Base-by-base conservation (phyloP, 2,888 invertebrate species). In the Idaea dimidiata region DNA sequence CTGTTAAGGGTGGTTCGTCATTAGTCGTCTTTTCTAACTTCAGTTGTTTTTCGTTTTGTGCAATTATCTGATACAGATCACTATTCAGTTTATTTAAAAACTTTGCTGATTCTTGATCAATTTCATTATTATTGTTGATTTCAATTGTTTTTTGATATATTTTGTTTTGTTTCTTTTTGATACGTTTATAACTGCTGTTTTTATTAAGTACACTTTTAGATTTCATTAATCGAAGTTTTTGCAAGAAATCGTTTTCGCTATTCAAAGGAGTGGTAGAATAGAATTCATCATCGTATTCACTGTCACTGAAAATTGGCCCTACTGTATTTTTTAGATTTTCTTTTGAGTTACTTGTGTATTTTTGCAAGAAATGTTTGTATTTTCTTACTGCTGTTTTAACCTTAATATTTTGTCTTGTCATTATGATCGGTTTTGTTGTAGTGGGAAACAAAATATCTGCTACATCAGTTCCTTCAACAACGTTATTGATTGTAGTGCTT, bases 231-330 rank as follows among this genome's bases (percentile, higher is more conserved):
- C 43, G 43, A 43, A 43, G 43, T 43, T 43, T 43, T 14, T 43
- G 7, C 0, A 43, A 43, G 1, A 43, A 43, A 10, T 43, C 43
- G 43, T 14, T 43, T 43, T 43, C 43, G 43, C 43, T 43, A 43
- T 43, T 14, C 10, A 14, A 14, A 43, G 54, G 17, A 55, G 70
- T 73, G 8, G 63, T 64, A 10, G 59, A 62, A 62, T 71, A 66
- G 54, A 43, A 43, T 43, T 43, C 43, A 43, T 78, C 67, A 31
- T 77, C 73, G 32, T 76, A 72, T 5, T 73, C 72, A 10, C 73
- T 64, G 17, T 71, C 71, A 56, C 57, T 71, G 10, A 63, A 63
- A n/a, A 69, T 58, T 16, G 73, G 70, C 31, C 60, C 6, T 1
- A 57, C 60, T 17, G 58, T 4, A 55, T 17, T 54, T 32, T 57